Conservation (phyloP, 2,113 vertebrate genomes). For the Chloebia gouldiae region DNA sequence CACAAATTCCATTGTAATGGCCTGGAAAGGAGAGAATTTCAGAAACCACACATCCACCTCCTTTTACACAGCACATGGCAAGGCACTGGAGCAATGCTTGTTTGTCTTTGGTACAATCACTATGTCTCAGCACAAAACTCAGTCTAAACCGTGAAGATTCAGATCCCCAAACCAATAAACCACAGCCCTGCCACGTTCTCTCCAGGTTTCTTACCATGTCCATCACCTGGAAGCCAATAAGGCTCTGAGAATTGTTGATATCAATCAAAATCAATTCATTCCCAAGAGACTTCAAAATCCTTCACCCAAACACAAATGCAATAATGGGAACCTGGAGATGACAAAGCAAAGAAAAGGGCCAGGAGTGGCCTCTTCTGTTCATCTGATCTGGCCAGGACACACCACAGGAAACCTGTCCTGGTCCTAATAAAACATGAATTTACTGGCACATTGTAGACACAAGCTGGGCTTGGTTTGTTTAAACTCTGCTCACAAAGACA, state of each 20-base stretch:
- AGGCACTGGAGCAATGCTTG: background rate
- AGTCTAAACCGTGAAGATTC: background rate
- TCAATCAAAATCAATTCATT: background rate
- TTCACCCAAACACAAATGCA: background rate
- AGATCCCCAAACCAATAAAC: background rate
- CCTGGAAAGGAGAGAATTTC: background rate
- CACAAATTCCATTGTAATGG: background rate
- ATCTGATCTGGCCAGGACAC: background rate
- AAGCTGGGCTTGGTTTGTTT: background rate
- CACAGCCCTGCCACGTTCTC: rapidly evolving
- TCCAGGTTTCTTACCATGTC: background rate
- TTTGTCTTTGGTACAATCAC: background rate
- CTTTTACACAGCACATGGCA: background rate
- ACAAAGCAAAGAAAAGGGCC: background rate
- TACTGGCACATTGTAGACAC: background rate
- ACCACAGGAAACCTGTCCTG: background rate
- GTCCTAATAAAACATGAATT: background rate
- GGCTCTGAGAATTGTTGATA: background rate
- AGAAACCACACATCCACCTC: background rate
- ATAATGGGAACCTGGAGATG: background rate
- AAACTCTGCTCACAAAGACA: background rate
- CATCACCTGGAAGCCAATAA: background rate
- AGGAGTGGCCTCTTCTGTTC: background rate
- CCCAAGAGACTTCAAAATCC: background rate
- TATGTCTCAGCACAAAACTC: background rate